Conservation (phyloP, 1,140 invertebrate species). For the Drosophila ambigua region DNA sequence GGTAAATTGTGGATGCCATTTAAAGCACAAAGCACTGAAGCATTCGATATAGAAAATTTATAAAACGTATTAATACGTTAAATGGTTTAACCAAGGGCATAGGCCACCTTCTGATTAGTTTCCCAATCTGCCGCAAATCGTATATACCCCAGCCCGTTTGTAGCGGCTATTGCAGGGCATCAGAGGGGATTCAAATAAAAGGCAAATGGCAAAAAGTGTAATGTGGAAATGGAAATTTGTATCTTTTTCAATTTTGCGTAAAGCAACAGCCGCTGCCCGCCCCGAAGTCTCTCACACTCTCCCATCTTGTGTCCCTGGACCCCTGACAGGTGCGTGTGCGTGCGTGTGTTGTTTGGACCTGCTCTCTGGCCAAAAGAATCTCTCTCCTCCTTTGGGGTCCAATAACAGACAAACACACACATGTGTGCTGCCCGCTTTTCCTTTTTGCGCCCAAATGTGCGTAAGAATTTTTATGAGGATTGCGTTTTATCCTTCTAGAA, state of each 20-base stretch:
- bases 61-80: too few species aligned
- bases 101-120: too few species aligned
- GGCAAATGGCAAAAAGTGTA: constrained; percentile 17
- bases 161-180: too few species aligned
- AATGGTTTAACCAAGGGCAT: too few species aligned
- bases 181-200: too few species aligned
- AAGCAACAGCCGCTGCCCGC: constrained; percentile 18
- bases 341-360: neutral
- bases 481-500: constrained; percentile 49
- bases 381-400: constrained; percentile 19
- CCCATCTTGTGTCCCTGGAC: constrained; percentile 52
- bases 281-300: neutral
- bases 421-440: neutral
- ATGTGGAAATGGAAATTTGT: constrained; percentile 50
- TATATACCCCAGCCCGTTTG: too few species aligned
- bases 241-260: constrained; percentile 48
- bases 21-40: too few species aligned
- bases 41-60: too few species aligned
- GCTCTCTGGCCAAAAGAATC: neutral
- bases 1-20: too few species aligned
- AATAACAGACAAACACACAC: constrained; percentile 33
- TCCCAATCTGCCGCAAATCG: too few species aligned
- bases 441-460: constrained; percentile 71
- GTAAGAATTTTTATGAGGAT: constrained; percentile 79
- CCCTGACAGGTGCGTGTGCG: constrained; percentile 39